A percentile compares a stretch with the other conserved stretches of the same genome.
These are phyloP conservation scores for Mallotus villosus DNA, from an alignment of 2,797 vertebrate genomes.

Conservation along the genomic window DNA sequence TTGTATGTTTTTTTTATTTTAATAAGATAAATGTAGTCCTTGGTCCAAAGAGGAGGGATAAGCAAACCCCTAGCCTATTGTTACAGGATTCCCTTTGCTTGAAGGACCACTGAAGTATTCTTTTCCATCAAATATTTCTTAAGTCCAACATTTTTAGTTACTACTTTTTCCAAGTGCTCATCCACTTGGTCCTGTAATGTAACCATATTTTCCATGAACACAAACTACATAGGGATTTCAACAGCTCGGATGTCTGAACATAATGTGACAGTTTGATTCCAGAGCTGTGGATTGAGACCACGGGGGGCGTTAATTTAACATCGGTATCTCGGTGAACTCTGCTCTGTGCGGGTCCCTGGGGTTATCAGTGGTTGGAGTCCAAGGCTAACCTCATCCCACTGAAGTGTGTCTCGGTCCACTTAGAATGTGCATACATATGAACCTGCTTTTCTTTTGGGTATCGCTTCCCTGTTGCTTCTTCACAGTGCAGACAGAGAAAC, in stretches of 20 bases:
- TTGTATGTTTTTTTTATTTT: no score
- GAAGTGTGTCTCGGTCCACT: constrained; percentile 5
- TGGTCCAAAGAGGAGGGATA: no score
- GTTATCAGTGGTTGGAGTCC: neutral
- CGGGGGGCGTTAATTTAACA: neutral
- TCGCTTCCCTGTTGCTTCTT: neutral
- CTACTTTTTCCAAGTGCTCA: no score
- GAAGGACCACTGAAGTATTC: no score
- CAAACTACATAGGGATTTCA: neutral
- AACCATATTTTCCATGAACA: neutral
- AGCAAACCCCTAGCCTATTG: no score
- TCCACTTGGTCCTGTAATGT: no score
- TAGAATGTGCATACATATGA: constrained; percentile 1
- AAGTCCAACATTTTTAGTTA: no score
- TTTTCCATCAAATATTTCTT: no score
- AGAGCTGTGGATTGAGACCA: neutral
- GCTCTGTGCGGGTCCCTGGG: neutral
- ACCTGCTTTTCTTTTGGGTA: neutral
- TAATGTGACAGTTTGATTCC: neutral
- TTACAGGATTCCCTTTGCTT: no score
- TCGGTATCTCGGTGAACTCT: neutral
- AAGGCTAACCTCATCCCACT: neutral
- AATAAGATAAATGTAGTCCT: no score
- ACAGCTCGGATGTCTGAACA: neutral
- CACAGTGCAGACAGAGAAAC: neutral